phyloP scores from a whole-genome alignment of 2,888 invertebrate species.

The Cistogaster globosa region DNA sequence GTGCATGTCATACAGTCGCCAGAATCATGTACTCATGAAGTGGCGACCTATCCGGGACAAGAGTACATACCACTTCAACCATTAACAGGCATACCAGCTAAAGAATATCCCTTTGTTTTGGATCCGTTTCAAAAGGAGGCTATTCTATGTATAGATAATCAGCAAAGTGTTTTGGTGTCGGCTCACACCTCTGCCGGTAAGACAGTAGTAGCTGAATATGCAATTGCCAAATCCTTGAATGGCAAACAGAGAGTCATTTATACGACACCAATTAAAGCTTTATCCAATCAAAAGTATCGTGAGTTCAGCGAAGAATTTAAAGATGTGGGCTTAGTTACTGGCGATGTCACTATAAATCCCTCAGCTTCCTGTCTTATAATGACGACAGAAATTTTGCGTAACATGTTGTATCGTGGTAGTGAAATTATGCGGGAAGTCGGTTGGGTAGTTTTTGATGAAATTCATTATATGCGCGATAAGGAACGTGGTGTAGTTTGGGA shows the following conservation, averaged over 20 bases:
- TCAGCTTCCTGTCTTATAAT: conserved; percentile 98
- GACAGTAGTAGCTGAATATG: conserved; percentile 99
- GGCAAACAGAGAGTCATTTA: conserved; percentile 99
- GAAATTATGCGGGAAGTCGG: conserved; percentile 99
- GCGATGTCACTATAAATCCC: conserved; percentile 99
- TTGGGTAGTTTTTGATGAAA: conserved; percentile 99
- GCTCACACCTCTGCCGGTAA: conserved; percentile 99
- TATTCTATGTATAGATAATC: conserved; percentile 97
- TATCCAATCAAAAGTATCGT: conserved; percentile 99
- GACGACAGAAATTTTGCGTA: conserved; percentile 99
- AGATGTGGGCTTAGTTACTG: conserved; percentile 99
- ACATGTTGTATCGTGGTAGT: conserved; percentile 99
- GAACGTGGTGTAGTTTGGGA: conserved; percentile 99
- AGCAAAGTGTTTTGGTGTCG: conserved; percentile 98
- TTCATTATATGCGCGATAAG: conserved; percentile 99
- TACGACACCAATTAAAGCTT: conserved; percentile 99
- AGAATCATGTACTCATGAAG: conserved; percentile 98
- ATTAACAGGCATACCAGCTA: conserved; percentile 89
- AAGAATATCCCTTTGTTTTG: conserved; percentile 95
- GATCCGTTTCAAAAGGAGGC: conserved; percentile 99
- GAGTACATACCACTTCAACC: conserved; percentile 88
- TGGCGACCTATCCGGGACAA: conserved; percentile 94
- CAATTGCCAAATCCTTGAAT: conserved; percentile 96
- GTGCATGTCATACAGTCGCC: conserved; percentile 95
- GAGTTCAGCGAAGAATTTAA: conserved; percentile 98